phyloP scores from a whole-genome alignment of 1,140 invertebrate genomes.

The Polypedilum pembai region DNA sequence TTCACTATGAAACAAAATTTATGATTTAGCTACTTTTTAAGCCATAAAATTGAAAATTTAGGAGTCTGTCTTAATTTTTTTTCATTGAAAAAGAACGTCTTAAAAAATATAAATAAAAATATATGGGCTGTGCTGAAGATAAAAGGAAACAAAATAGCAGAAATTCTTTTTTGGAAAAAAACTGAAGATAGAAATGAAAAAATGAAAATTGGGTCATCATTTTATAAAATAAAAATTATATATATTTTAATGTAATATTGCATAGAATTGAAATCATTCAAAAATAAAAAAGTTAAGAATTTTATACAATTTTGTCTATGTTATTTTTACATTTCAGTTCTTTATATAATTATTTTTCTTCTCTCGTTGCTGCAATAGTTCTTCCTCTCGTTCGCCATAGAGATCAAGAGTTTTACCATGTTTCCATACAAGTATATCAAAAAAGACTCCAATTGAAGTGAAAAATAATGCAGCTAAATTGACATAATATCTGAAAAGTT shows the following conservation, averaged over 20 bases:
- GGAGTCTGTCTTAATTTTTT: no score
- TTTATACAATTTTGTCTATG: not conserved
- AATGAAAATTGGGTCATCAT: not conserved
- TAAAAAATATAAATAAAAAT: not conserved
- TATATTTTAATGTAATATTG: conserved; percentile 10
- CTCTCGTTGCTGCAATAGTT: conserved; percentile 33
- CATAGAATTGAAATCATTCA: not conserved
- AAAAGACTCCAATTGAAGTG: conserved; percentile 48
- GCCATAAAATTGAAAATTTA: no score
- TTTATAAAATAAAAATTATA: not conserved
- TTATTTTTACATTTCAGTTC: no score
- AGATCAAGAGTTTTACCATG: conserved; percentile 50
- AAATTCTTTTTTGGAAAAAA: not conserved
- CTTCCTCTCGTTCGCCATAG: conserved; percentile 49
- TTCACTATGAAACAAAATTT: not conserved
- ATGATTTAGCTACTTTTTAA: not conserved
- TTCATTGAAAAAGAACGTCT: not conserved
- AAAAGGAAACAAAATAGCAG: not conserved
- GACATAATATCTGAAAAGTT: conserved; percentile 50
- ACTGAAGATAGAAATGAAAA: not conserved
- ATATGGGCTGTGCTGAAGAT: conserved; percentile 15
- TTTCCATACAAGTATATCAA: conserved; percentile 52
- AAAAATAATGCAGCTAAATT: conserved; percentile 51
- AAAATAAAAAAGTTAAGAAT: not conserved
- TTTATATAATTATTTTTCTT: conserved; percentile 31